A percentile compares a stretch with the other conserved stretches of the same genome.
Conservation (phyloP, 2,797 vertebrate species). For the Oreochromis mossambicus region DNA sequence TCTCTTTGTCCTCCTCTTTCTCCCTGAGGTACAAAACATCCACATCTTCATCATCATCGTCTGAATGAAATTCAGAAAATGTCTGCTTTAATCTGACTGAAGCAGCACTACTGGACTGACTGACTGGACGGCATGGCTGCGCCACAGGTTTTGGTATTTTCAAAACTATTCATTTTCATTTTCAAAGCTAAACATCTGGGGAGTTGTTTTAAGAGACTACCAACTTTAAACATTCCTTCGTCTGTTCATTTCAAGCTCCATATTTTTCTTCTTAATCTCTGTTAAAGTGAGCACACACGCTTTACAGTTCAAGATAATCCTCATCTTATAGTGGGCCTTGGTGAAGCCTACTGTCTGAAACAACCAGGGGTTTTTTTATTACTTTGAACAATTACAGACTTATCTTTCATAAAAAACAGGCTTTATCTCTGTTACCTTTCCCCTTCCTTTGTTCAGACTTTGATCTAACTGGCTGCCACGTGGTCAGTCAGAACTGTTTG, state of each 20-base stretch:
- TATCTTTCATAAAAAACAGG: background rate
- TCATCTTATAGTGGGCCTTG: background rate
- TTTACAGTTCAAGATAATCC: background rate
- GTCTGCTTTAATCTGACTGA: background rate
- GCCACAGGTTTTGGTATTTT: background rate
- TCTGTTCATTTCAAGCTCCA: background rate
- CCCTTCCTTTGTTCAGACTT: background rate
- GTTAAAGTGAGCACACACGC: accelerated
- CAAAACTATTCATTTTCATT: background rate
- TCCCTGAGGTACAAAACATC: conserved; percentile 76
- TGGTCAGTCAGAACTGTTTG: background rate
- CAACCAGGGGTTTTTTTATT: accelerated
- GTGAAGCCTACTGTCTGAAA: background rate
- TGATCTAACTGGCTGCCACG: background rate
- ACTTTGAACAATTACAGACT: background rate
- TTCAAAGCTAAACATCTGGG: background rate
- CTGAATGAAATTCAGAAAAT: background rate
- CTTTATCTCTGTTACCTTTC: accelerated
- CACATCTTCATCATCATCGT: background rate
- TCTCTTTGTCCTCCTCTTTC: conserved; percentile 96
- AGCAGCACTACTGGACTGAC: accelerated
- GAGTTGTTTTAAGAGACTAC: background rate
- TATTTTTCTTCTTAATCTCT: background rate
- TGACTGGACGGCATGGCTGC: background rate
- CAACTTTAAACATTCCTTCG: background rate